Evolutionary conservation across 2,797 vertebrate genomes (phyloP).

Genomic region (Poeciliopsis gracilis): DNA sequence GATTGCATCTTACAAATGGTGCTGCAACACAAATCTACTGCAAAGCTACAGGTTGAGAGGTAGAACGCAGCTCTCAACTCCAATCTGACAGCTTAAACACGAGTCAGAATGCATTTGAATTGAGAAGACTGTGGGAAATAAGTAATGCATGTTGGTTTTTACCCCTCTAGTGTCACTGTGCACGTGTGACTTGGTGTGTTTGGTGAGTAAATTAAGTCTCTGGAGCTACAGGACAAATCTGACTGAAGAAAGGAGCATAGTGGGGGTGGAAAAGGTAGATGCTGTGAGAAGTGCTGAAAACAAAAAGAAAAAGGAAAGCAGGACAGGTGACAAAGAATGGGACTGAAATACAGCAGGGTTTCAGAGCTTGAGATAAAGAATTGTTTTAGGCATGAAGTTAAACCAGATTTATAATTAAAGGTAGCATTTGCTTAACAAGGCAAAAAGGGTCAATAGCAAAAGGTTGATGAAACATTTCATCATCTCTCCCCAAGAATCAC

Average conservation of each 20-base stretch:
- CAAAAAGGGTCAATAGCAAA: background rate
- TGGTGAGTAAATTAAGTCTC: slow-evolving; percentile 72
- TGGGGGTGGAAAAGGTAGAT: slow-evolving; percentile 25
- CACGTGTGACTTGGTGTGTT: slow-evolving; percentile 59
- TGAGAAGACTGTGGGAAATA: slow-evolving; percentile 43
- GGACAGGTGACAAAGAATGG: slow-evolving; percentile 41
- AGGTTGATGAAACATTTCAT: slow-evolving; percentile 21
- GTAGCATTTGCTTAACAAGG: slow-evolving; percentile 12
- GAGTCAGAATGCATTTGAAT: slow-evolving; percentile 42
- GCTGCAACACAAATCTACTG: slow-evolving; percentile 13
- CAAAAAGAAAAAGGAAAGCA: slow-evolving; percentile 10
- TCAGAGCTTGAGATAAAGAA: slow-evolving; percentile 12
- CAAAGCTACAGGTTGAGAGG: slow-evolving; percentile 26
- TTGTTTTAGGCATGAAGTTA: slow-evolving; percentile 10
- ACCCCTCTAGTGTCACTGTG: slow-evolving; percentile 19
- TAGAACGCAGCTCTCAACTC: slow-evolving; percentile 19
- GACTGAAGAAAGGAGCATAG: slow-evolving; percentile 51
- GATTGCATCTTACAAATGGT: slow-evolving; percentile 10
- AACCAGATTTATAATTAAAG: background rate
- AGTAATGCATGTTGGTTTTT: slow-evolving; percentile 45
- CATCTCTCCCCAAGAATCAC: slow-evolving; percentile 13
- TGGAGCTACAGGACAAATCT: slow-evolving; percentile 67
- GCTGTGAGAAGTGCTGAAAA: slow-evolving; percentile 37
- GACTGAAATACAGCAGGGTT: slow-evolving; percentile 26
- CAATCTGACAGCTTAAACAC: slow-evolving; percentile 41